Evolutionary conservation across 1,140 invertebrate species (phyloP).

Genomic region (Drosophila pseudoananassae): DNA sequence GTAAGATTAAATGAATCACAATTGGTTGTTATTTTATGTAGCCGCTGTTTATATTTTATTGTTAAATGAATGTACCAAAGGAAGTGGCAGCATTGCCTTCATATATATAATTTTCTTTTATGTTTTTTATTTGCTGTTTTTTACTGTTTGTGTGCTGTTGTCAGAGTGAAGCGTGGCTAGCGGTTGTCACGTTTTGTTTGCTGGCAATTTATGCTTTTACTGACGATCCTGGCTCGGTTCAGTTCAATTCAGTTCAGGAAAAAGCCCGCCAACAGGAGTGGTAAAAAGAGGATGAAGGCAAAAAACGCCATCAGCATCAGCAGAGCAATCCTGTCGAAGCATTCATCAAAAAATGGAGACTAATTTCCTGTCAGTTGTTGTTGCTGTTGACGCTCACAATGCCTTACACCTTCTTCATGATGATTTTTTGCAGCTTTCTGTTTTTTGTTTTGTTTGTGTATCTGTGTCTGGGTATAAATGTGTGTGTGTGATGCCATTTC

Average conservation of each 20-base stretch:
- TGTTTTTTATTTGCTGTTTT: conserved; percentile 13
- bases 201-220: conserved; percentile 71
- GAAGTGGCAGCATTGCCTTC: conserved; percentile 69
- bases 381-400: conserved; percentile 69
- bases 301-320: conserved; percentile 53
- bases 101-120: conserved; percentile 16
- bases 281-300: conserved; percentile 7
- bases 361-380: conserved; percentile 84
- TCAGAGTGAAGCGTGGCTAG: conserved; percentile 72
- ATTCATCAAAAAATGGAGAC: conserved; percentile 84
- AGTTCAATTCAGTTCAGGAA: conserved; percentile 32
- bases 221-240: conserved; percentile 63
- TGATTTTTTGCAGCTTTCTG: conserved; percentile 46
- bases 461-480: conserved; percentile 20
- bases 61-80: conserved; percentile 66
- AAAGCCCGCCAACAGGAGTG: conserved; percentile 19
- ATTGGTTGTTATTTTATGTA: conserved; percentile 61
- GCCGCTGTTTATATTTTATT: conserved; percentile 77
- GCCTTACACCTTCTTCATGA: conserved; percentile 70
- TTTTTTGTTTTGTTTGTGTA: conserved; percentile 18
- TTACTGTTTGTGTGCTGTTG: conserved; percentile 26
- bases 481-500: conserved; percentile 60
- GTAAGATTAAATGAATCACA: conserved; percentile 2
- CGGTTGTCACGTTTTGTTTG: conserved; percentile 77
- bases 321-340: conserved; percentile 82